phyloP scores from a whole-genome alignment of 2,113 vertebrate species.

The Chlorodrepanis virens region DNA sequence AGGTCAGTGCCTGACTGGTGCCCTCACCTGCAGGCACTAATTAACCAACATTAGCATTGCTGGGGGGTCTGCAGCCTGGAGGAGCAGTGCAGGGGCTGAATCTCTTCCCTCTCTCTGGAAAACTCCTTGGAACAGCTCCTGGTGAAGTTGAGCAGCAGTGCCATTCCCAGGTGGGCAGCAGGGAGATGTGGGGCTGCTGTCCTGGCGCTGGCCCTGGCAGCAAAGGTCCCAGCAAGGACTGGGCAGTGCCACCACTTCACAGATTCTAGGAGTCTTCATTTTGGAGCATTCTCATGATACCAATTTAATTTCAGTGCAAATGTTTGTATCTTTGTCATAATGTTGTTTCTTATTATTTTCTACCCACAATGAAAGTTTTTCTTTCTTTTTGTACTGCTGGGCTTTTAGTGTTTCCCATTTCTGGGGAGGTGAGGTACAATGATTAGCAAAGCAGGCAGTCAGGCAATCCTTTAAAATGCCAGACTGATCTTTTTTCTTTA shows the following conservation, averaged over 20 bases:
- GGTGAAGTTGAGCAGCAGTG: too few species aligned
- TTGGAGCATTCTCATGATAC: neutral
- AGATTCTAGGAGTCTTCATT: neutral
- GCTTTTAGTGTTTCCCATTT: neutral
- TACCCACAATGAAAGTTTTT: neutral
- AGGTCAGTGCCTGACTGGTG: neutral
- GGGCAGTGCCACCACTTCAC: neutral
- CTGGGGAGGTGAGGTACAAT: neutral
- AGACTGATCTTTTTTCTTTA: neutral
- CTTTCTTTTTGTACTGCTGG: neutral
- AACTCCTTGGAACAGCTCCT: neutral
- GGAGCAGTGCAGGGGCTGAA: neutral
- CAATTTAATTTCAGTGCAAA: neutral
- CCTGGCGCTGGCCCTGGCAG: neutral
- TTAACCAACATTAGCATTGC: neutral
- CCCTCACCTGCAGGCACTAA: neutral
- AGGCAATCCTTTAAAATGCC: neutral
- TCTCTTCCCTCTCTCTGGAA: neutral
- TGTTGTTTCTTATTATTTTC: neutral
- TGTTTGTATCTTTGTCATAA: neutral
- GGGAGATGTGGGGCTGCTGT: neutral
- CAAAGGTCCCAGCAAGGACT: neutral
- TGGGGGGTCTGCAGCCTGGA: neutral
- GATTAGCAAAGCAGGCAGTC: neutral
- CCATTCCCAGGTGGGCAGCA: neutral